Evolutionary conservation across 1,140 invertebrate species (phyloP).

Genomic region (Neodiprion fabricii): DNA sequence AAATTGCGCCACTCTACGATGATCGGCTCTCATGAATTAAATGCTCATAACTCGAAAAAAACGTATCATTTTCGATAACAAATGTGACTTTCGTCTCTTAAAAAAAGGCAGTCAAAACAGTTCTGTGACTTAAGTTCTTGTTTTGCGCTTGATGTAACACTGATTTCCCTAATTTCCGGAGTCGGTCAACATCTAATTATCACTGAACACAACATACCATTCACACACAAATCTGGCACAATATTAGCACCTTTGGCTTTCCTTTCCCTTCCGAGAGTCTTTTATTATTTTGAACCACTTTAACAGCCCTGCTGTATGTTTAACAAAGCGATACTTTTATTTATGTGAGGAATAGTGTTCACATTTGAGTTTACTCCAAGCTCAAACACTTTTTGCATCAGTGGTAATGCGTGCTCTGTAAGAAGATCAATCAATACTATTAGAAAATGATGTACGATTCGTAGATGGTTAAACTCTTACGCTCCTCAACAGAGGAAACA

Average conservation of each 20-base stretch:
- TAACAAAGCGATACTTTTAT: slow-evolving; percentile 79
- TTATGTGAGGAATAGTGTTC: slow-evolving; percentile 79
- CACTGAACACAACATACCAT: not conserved
- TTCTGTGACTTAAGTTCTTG: too few species aligned
- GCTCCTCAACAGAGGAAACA: not conserved
- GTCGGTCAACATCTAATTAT: not conserved
- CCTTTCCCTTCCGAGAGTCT: too few species aligned
- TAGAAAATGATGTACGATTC: not conserved
- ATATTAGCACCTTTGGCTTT: too few species aligned
- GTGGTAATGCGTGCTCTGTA: slow-evolving; percentile 78
- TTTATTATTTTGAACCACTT: too few species aligned
- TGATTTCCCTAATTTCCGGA: too few species aligned
- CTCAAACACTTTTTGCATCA: slow-evolving; percentile 83
- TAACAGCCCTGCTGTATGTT: slow-evolving; percentile 84
- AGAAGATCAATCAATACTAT: slow-evolving; percentile 44
- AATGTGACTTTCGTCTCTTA: too few species aligned
- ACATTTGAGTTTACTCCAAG: slow-evolving; percentile 81
- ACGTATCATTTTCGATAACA: too few species aligned
- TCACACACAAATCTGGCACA: not conserved
- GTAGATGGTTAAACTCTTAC: too few species aligned
- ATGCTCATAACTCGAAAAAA: not conserved
- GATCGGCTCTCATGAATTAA: too few species aligned
- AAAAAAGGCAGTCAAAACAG: too few species aligned
- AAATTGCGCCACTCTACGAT: too few species aligned
- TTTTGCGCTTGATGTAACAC: too few species aligned